phyloP scores from a whole-genome alignment of 1,140 invertebrate genomes.

The Papilio dardanus region DNA sequence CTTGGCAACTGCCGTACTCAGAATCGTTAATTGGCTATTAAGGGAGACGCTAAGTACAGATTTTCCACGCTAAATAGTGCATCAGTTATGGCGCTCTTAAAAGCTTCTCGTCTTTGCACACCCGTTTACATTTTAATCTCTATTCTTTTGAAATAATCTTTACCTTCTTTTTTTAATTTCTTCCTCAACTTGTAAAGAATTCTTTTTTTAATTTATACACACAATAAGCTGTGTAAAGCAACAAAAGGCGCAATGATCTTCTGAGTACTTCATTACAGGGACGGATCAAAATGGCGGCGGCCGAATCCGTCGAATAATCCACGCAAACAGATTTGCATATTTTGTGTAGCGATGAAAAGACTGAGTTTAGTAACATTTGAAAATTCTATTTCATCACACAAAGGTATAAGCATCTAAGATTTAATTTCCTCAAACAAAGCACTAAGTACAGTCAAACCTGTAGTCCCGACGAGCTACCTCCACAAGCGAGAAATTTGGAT shows the following conservation, averaged over 20 bases:
- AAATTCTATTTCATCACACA: slow-evolving; percentile 1
- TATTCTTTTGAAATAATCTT: not conserved
- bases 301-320: slow-evolving; percentile 16
- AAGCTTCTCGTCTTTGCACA: slow-evolving; percentile 45
- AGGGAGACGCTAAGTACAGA: not conserved
- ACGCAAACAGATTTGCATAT: slow-evolving; percentile 12
- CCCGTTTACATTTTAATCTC: not conserved
- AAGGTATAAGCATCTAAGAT: not conserved
- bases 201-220: slow-evolving; percentile 23
- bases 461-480: no score
- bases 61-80: not conserved
- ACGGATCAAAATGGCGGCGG: slow-evolving; percentile 27
- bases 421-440: not conserved
- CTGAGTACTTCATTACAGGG: slow-evolving; percentile 27
- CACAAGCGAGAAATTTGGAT: no score
- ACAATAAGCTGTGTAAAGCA: slow-evolving; percentile 1
- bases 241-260: slow-evolving; percentile 24
- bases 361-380: not conserved
- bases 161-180: slow-evolving; percentile 21
- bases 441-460: no score
- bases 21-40: not conserved
- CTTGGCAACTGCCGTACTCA: not conserved
- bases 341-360: not conserved
- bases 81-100: no score
- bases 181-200: not conserved